Evolutionary conservation across 1,140 invertebrate species (phyloP).

Genomic region (Oryctes rhinoceros): DNA sequence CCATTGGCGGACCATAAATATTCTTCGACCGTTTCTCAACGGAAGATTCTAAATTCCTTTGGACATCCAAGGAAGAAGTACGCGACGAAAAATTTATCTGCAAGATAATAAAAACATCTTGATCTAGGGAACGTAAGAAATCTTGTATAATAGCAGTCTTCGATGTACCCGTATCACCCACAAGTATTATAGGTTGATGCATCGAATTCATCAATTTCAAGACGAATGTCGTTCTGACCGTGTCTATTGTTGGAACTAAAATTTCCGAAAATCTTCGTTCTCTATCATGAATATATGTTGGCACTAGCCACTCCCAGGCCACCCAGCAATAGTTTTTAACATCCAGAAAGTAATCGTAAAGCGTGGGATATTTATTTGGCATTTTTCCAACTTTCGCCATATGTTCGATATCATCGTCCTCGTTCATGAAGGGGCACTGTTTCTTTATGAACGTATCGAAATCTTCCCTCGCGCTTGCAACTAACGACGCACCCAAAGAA

Average conservation of each 20-base stretch:
- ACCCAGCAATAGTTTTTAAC: conserved; percentile 76
- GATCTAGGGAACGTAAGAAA: conserved; percentile 76
- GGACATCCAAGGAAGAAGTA: conserved; percentile 88
- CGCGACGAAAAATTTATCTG: conserved; percentile 91
- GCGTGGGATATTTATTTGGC: conserved; percentile 70
- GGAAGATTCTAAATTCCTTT: conserved; percentile 83
- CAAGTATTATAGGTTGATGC: conserved; percentile 79
- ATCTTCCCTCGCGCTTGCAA: conserved; percentile 70
- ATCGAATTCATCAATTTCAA: conserved; percentile 81
- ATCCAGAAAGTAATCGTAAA: conserved; percentile 87
- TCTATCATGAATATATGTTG: conserved; percentile 77
- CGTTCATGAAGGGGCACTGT: conserved; percentile 71
- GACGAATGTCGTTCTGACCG: conserved; percentile 79
- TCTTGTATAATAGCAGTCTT: conserved; percentile 89
- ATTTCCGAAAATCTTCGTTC: conserved; percentile 80
- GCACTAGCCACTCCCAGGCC: conserved; percentile 84
- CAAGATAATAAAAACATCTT: conserved; percentile 73
- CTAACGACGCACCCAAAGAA: conserved; percentile 82
- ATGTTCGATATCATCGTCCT: conserved; percentile 70
- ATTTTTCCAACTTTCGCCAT: conserved; percentile 75
- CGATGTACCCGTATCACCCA: conserved; percentile 90
- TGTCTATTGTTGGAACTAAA: conserved; percentile 89
- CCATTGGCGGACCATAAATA: conserved; percentile 84
- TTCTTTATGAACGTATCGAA: conserved; percentile 87
- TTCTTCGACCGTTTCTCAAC: conserved; percentile 91